A percentile compares a stretch with the other conserved stretches of the same genome.
phyloP scores from a whole-genome alignment of 2,113 vertebrate species.

The Theristicus caerulescens region DNA sequence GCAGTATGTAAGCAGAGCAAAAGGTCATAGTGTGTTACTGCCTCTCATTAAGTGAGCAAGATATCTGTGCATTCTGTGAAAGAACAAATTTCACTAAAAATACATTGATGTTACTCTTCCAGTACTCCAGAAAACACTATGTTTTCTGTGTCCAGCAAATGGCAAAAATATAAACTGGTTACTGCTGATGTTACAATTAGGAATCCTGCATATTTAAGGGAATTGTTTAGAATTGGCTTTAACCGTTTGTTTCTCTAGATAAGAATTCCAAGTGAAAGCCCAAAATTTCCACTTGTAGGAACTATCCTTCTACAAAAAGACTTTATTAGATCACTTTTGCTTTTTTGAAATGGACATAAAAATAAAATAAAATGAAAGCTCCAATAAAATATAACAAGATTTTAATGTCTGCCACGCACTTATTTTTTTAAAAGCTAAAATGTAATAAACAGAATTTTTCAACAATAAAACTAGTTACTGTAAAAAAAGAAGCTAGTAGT shows the following conservation, averaged over 20 bases:
- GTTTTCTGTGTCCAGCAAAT: neutral
- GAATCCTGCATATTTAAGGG: neutral
- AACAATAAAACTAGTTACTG: neutral
- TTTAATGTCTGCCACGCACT: neutral
- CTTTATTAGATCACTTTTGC: neutral
- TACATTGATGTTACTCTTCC: neutral
- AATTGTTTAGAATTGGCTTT: neutral
- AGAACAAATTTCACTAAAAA: neutral
- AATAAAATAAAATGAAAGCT: neutral
- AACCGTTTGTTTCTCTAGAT: neutral
- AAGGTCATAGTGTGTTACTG: neutral
- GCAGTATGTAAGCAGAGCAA: neutral
- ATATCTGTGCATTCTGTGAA: neutral
- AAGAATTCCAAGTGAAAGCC: neutral
- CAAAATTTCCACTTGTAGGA: neutral
- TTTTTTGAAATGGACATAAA: neutral
- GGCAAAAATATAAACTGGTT: neutral
- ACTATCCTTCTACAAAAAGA: neutral
- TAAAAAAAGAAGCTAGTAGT: neutral
- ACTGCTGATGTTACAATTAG: neutral
- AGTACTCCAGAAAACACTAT: neutral
- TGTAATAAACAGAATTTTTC: neutral
- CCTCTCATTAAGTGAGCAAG: neutral
- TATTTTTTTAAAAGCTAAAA: neutral
- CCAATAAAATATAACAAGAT: neutral